Base-by-base conservation (phyloP, 2,888 invertebrate species). In the Ectemnius continuus region DNA sequence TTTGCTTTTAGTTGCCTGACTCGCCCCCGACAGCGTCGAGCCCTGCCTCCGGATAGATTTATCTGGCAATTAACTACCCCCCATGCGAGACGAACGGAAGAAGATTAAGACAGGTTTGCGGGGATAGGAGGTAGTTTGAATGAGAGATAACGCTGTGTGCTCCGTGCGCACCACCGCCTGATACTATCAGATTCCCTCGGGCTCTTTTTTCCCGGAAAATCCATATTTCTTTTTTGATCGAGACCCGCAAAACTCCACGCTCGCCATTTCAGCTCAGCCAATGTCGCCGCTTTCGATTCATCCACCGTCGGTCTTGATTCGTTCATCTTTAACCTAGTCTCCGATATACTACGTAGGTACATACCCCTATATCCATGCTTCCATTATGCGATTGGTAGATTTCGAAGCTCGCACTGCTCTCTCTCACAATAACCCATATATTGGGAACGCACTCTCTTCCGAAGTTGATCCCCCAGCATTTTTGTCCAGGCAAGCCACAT, bases 361-460 rank as follows among this genome's bases (percentile, higher is more conserved):
- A 67, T 13, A 61, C 28, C 59, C 61, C 13, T 67, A 52, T 47
- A 36, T 28, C 20, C 64, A 69, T 20, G 59, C 57, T 60, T 77
- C 74, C 75, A 78, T 78, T 78, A 72, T 75, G 69, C 61, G 71
- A 78, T 75, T 72, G 78, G 78, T 16, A 74, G 74, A 61, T 74
- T 72, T 74, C 67, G 78, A 68, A 65, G 65, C 62, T n/a, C 65
- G 60, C 64, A 56, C 52, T 52, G 26, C 26, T 57, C 63, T 28
- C 60, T 60, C 57, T 69, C 62, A 59, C 36, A 23, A 66, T 36
- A 68, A 16, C 52, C n/a, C 16, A 73, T 48, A 65, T 66, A 72
- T 64, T 61, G 62, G 63, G 48, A 73, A 52, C 52, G 65, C 60
- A 72, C 68, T 67, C 64, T 45, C 66, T 66, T 58, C 59, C 61